Evolutionary conservation across 2,113 vertebrate genomes (phyloP).

Genomic region (Tauraco erythrolophus): DNA sequence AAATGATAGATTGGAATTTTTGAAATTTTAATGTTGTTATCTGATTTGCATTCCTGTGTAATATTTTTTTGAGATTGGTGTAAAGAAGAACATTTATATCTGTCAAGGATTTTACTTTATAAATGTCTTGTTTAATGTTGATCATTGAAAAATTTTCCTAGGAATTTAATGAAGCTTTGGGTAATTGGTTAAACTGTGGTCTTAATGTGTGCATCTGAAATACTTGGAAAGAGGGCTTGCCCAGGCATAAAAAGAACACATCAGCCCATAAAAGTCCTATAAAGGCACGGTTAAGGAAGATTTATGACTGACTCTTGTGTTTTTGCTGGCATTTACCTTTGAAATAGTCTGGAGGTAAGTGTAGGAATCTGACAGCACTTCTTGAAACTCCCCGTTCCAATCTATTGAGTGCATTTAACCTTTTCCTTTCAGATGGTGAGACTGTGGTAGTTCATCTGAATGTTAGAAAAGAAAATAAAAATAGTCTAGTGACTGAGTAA

Average conservation of each 20-base stretch:
- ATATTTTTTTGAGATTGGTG: not conserved
- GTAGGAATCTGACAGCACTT: not conserved
- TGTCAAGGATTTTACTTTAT: not conserved
- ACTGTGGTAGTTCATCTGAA: not conserved
- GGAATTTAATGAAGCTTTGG: not conserved
- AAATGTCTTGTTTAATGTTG: not conserved
- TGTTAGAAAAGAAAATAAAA: not conserved
- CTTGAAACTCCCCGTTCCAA: not conserved
- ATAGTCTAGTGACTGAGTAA: not conserved
- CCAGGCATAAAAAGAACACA: not conserved
- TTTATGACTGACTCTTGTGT: constrained; percentile 1
- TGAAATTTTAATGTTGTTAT: not conserved
- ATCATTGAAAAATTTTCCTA: not conserved
- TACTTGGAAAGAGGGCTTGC: not conserved
- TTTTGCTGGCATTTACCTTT: constrained; percentile 30
- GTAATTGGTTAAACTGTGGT: not conserved
- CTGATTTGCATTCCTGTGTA: not conserved
- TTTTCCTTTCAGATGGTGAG: not conserved
- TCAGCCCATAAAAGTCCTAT: not conserved
- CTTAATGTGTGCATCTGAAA: not conserved
- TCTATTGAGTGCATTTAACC: not conserved
- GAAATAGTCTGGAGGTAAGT: constrained; percentile 16
- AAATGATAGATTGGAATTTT: not conserved
- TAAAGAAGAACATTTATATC: not conserved
- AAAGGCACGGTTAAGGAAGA: not conserved